phyloP scores from a whole-genome alignment of 2,888 invertebrate species.

The Aphodius granarius region DNA sequence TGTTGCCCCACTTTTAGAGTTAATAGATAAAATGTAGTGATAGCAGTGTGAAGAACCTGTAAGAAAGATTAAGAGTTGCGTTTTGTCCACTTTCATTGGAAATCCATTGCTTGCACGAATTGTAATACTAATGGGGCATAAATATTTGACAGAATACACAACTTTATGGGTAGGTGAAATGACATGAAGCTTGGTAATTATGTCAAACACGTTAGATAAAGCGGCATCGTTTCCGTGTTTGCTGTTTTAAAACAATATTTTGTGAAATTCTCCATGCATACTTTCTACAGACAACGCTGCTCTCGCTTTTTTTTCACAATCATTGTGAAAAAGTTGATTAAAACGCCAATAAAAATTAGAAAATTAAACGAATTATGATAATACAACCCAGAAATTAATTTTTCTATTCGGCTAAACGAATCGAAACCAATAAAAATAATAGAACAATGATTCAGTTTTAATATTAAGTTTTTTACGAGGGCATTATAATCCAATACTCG shows the following conservation, averaged over 20 bases:
- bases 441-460: not conserved
- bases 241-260: not conserved
- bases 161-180: no score
- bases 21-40: no score
- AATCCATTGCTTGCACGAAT: no score
- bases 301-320: not conserved
- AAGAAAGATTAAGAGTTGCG: no score
- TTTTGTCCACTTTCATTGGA: no score
- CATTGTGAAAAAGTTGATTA: not conserved
- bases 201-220: constrained; percentile 22
- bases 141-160: no score
- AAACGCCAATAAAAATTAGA: not conserved
- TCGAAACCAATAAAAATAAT: not conserved
- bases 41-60: no score
- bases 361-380: not conserved
- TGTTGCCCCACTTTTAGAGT: no score
- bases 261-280: not conserved
- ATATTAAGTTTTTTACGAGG: not conserved
- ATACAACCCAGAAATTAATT: not conserved
- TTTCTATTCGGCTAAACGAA: not conserved
- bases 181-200: constrained; percentile 25
- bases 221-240: constrained; percentile 11
- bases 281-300: not conserved
- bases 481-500: not conserved
- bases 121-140: no score